Conservation (phyloP, 2,888 invertebrate genomes). For the Cryptophagus acutangulus region DNA sequence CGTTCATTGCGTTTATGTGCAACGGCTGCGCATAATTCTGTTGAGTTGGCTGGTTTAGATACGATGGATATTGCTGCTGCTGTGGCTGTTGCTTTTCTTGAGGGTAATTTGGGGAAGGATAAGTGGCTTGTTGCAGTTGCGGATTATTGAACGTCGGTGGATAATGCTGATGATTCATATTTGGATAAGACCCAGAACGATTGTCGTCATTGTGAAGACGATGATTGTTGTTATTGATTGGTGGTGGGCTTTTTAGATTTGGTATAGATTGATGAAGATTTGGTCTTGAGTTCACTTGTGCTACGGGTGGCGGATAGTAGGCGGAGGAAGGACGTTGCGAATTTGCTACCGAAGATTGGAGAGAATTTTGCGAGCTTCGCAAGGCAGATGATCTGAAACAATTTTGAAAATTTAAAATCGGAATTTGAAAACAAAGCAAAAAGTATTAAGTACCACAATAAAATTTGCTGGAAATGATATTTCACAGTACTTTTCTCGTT, state of each 20-base stretch:
- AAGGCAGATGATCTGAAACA: conserved; percentile 50
- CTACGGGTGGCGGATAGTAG: conserved; percentile 46
- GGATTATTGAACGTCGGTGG: conserved; percentile 13
- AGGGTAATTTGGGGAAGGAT: conserved; percentile 23
- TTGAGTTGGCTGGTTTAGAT: conserved; percentile 34
- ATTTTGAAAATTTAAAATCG: conserved; percentile 3
- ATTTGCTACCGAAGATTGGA: conserved; percentile 52
- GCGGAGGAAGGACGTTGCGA: conserved; percentile 57
- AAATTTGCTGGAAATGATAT: too few species aligned
- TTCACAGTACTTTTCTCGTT: too few species aligned
- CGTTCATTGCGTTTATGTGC: conserved; percentile 37
- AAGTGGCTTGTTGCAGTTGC: conserved; percentile 26
- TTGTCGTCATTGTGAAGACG: conserved; percentile 30
- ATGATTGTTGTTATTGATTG: conserved; percentile 33
- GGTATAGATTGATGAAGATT: conserved; percentile 48
- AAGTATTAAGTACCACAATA: too few species aligned
- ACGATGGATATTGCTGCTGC: conserved; percentile 2
- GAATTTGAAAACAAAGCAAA: too few species aligned
- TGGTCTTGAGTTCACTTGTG: conserved; percentile 29
- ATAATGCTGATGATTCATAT: conserved; percentile 32
- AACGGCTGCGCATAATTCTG: conserved; percentile 35
- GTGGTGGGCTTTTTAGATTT: conserved; percentile 46
- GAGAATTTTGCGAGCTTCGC: conserved; percentile 59
- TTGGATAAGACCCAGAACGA: conserved; percentile 38
- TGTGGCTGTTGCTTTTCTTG: conserved; percentile 12